Evolutionary conservation across 2,113 vertebrate species (phyloP), one percentile per base, ranked within the genome.

Genomic region (Pelobates fuscus): DNA sequence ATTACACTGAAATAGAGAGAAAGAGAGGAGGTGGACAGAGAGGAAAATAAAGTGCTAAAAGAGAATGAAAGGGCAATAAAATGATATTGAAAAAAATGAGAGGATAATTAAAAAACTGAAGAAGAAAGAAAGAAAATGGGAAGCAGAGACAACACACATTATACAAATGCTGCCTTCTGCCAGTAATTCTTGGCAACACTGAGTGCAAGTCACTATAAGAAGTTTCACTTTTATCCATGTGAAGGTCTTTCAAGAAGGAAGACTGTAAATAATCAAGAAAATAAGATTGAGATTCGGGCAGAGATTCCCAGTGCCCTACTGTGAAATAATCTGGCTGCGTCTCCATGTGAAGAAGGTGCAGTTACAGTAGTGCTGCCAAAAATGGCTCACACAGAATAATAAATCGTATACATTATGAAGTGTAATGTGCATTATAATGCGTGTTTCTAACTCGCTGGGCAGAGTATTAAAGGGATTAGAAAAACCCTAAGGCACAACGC

Each of bases 71-170:
- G 10, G 10, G 30, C 4, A 10, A 32, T 5, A 32, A 32, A 5
- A 32, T 5, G 30, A 32, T 4, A 32, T 4, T 4, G 30, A 32
- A 10, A 5, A 0, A 0, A 3, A 0, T 0, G 0, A 0, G 0
- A 5, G 1, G 52, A 55, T 18, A 55, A 21, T 18, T 18, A 20
- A 21, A 3, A 20, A 7, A 21, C 8, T 8, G 21, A 18, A 55
- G 7, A 52, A 18, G 46, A 52, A n/a, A 17, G 46, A 52, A n/a
- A 52, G 46, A 52, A 32, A 32, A 32, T 10, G 10, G 30, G 10
- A 32, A 10, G 30, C 4, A 32, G 10, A 4, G 30, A 32, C 4
- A 32, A 10, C 30, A 10, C 4, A 32, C n/a, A n/a, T n/a, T n/a
- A n/a, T n/a, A n/a, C n/a, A n/a, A n/a, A n/a, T n/a, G n/a, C n/a